Base-by-base conservation (phyloP, 2,888 invertebrate species). In the Erannis defoliaria region DNA sequence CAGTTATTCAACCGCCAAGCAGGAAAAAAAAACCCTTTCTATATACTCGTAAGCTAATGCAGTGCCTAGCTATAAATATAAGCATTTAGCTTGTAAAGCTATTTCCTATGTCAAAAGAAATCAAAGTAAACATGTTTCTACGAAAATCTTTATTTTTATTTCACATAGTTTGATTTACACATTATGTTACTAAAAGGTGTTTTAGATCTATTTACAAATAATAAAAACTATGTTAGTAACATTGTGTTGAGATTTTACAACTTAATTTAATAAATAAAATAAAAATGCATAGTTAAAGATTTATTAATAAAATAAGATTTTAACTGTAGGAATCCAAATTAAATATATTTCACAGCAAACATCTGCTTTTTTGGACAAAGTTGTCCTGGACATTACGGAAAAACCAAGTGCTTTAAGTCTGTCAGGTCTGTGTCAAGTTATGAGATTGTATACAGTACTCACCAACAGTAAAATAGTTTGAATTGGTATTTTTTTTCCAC, bases 91-190 rank as follows among this genome's bases (percentile, higher is more conserved):
- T 67, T 66, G 54, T 60, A 50, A 66, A 65, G 63, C 58, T 59
- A 64, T 62, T n/a, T 31, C 19, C 43, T 54, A 5, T 14, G 14
- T 56, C 19, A 55, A 55, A 62, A 57, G 46, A 63, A 71, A 72
- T 71, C 19, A 82, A 85, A 84, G 76, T 77, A 82, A 80, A 82
- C 66, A 71, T 74, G 73, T 82, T 85, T 86, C 90, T 91, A 91
- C 84, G 85, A 91, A 91, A 90, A 82, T 87, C 75, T 90, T 92
- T 92, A 90, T 89, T 92, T 75, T 89, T 81, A 87, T 87, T 89
- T 86, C 89, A 90, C 89, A 89, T 82, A 67, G 66, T 62, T 51
- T 85, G 86, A 80, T 86, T 84, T 89, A 90, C 83, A 84, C 81
- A 2, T 37, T n/a, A 85, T 80, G 73, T 78, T 80, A 64, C 60